These are phyloP conservation scores for Hirtodrosophila trivittata DNA, from an alignment of 2,888 invertebrate genomes.

Conservation along the genomic window DNA sequence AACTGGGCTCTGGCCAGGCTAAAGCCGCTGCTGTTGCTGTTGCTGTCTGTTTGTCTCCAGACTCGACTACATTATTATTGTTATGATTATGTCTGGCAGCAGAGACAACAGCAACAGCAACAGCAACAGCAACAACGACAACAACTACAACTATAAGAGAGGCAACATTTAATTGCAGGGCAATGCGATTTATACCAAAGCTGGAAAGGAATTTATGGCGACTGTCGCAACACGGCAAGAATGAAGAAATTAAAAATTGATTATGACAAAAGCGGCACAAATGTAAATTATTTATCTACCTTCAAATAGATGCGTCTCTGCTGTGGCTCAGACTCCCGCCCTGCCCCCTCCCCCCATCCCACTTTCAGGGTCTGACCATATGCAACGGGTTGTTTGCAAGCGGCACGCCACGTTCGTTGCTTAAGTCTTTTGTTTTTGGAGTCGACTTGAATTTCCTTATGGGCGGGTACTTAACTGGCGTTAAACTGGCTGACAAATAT, in stretches of 20 bases:
- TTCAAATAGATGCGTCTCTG: slow-evolving; percentile 43
- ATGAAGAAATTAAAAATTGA: slow-evolving; percentile 81
- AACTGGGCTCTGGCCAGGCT: slow-evolving; percentile 1
- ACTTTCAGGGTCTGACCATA: too few relatives aligned
- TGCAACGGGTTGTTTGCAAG: slow-evolving; percentile 19
- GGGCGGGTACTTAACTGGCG: neutral
- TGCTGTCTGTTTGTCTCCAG: slow-evolving; percentile 59
- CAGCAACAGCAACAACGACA: slow-evolving; percentile 19
- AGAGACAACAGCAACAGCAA: slow-evolving; percentile 59
- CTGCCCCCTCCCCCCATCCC: too few relatives aligned
- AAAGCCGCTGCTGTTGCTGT: slow-evolving; percentile 9
- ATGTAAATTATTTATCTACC: slow-evolving; percentile 72
- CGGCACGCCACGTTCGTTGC: slow-evolving; percentile 54
- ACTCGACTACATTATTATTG: slow-evolving; percentile 74
- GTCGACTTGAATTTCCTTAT: slow-evolving; percentile 52
- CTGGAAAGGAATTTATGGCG: slow-evolving; percentile 78
- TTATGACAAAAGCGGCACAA: slow-evolving; percentile 77
- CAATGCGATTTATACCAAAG: slow-evolving; percentile 81
- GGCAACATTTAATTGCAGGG: slow-evolving; percentile 69
- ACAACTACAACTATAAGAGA: too few relatives aligned
- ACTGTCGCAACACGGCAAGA: slow-evolving; percentile 55
- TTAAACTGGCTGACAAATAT: slow-evolving; percentile 23
- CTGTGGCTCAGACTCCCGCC: too few relatives aligned
- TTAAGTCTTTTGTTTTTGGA: slow-evolving; percentile 54
- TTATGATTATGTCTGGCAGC: slow-evolving; percentile 79